These are phyloP conservation scores for Sclerurus mexicanus DNA, from an alignment of 2,113 vertebrate species.

Conservation along the genomic window DNA sequence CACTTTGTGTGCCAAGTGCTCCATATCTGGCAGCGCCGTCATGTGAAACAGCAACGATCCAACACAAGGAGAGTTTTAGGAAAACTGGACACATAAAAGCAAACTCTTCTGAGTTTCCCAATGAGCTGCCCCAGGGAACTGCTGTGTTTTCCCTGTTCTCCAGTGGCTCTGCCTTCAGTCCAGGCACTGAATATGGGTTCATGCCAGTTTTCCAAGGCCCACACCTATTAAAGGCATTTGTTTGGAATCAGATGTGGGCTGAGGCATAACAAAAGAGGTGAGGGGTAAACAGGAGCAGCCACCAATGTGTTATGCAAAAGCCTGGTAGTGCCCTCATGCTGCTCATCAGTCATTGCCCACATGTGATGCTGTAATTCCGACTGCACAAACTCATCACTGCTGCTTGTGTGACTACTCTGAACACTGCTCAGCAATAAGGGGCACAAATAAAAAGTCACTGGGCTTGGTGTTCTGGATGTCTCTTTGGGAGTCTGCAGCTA, in stretches of 20 bases:
- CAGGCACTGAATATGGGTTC: rapidly evolving
- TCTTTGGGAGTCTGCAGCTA: neutral
- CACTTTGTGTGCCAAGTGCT: neutral
- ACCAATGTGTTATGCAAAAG: neutral
- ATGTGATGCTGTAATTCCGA: neutral
- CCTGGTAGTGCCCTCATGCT: neutral
- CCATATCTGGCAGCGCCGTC: neutral
- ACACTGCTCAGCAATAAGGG: rapidly evolving
- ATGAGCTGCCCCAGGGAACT: neutral
- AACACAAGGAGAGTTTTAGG: neutral
- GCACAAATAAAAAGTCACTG: neutral
- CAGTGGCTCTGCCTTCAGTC: neutral
- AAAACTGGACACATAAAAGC: neutral
- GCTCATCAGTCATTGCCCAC: neutral
- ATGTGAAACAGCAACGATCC: neutral
- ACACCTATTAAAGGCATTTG: neutral
- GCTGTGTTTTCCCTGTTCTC: neutral
- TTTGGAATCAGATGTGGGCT: neutral
- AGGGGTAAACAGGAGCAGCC: neutral
- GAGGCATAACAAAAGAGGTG: neutral
- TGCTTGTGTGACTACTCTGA: neutral
- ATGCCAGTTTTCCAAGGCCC: neutral
- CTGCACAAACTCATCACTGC: neutral
- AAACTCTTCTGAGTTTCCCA: neutral
- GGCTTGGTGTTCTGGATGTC: neutral